Evolutionary conservation across 2,888 invertebrate species (phyloP).

Genomic region (Cyaniris semiargus): DNA sequence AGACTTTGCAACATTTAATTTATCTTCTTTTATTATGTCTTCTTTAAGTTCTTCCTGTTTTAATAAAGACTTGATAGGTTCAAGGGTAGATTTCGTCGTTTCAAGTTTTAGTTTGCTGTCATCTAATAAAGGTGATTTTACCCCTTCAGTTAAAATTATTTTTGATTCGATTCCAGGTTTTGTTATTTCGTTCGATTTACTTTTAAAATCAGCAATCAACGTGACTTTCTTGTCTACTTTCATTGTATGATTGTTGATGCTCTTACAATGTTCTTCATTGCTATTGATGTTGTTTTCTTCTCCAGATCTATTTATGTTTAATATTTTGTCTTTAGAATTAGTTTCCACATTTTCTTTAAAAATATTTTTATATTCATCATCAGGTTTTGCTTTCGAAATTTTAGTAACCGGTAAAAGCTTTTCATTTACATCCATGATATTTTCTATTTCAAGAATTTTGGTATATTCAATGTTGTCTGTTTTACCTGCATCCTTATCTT

Average conservation of each 20-base stretch:
- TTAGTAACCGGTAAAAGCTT: not conserved
- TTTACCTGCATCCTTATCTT: slow-evolving; percentile 34
- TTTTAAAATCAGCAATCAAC: not conserved
- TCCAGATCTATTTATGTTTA: slow-evolving; percentile 27
- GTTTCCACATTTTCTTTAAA: slow-evolving; percentile 18
- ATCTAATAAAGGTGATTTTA: not conserved
- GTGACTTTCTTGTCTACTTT: slow-evolving; percentile 29
- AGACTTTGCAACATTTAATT: not conserved
- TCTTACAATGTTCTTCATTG: not conserved
- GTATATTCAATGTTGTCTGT: not conserved
- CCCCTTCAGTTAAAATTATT: not conserved
- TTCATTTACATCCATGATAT: not conserved
- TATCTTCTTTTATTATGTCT: not conserved
- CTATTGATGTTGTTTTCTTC: not conserved
- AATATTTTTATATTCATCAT: not conserved
- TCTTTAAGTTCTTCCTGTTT: not conserved
- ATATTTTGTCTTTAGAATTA: slow-evolving; percentile 37
- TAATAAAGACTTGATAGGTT: not conserved
- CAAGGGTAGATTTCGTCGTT: not conserved
- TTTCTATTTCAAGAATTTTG: not conserved
- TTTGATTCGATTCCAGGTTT: not conserved
- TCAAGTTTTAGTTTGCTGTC: not conserved
- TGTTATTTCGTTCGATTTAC: slow-evolving; percentile 18
- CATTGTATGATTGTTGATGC: not conserved
- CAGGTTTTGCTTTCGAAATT: not conserved